Evolutionary conservation across 2,888 invertebrate genomes (phyloP).

Genomic region (Trichacis sp.): DNA sequence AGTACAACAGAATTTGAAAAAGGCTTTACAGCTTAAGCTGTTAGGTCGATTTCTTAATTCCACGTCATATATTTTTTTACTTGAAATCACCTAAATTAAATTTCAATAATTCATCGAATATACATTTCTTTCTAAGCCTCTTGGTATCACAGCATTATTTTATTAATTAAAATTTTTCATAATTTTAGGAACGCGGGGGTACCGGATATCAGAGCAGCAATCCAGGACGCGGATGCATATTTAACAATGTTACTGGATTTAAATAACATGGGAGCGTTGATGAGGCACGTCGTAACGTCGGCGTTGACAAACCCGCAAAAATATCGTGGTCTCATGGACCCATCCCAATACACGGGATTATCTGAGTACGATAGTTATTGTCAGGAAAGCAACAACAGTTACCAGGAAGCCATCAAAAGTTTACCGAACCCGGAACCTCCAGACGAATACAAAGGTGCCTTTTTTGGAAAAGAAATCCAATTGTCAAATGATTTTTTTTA

Average conservation of each 20-base stretch:
- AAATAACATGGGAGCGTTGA: slow-evolving; percentile 96
- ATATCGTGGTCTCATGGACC: slow-evolving; percentile 63
- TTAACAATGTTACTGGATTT: slow-evolving; percentile 92
- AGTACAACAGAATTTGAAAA: too few relatives aligned
- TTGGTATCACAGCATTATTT: too few relatives aligned
- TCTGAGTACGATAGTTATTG: slow-evolving; percentile 81
- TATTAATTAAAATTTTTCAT: too few relatives aligned
- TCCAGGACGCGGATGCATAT: slow-evolving; percentile 88
- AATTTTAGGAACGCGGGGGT: slow-evolving; percentile 39
- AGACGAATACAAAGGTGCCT: slow-evolving; percentile 78
- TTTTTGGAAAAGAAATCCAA: not conserved
- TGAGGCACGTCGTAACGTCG: slow-evolving; percentile 92
- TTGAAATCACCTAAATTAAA: too few relatives aligned
- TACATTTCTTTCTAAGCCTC: too few relatives aligned
- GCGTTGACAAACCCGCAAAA: slow-evolving; percentile 87
- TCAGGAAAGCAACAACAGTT: slow-evolving; percentile 79
- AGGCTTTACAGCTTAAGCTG: too few relatives aligned
- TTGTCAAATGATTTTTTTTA: too few relatives aligned
- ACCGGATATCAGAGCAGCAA: slow-evolving; percentile 78
- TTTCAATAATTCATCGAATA: too few relatives aligned
- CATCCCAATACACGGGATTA: slow-evolving; percentile 59
- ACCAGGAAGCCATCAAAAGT: slow-evolving; percentile 84
- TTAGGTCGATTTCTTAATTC: too few relatives aligned
- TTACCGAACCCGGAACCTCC: slow-evolving; percentile 82
- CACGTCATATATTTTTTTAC: too few relatives aligned